Evolutionary conservation across 1,140 invertebrate genomes (phyloP).

Genomic region (Drosophila miranda): DNA sequence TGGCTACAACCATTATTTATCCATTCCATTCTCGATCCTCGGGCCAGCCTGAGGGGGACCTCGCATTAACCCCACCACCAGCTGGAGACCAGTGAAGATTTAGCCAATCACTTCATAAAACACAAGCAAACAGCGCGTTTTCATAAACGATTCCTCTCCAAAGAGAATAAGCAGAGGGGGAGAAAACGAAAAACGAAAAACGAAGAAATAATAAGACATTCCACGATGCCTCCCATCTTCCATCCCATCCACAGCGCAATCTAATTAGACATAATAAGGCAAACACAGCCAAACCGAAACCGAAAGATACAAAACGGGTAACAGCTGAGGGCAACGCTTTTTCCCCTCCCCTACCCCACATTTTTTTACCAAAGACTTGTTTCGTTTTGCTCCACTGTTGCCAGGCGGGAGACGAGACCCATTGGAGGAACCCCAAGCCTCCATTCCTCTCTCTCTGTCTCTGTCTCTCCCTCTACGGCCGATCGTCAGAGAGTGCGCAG

Average conservation of each 20-base stretch:
- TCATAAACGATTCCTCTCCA: constrained; percentile 32
- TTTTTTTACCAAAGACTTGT: constrained; percentile 45
- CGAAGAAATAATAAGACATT: constrained; percentile 33
- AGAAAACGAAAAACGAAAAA: constrained; percentile 19
- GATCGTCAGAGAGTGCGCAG: constrained; percentile 32
- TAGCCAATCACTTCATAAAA: constrained; percentile 43
- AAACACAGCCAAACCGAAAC: constrained; percentile 17
- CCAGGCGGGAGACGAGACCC: constrained; percentile 8
- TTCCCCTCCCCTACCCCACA: too few species aligned
- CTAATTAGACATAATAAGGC: constrained; percentile 79
- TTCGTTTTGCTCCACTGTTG: constrained; percentile 43
- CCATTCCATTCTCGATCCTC: constrained; percentile 7
- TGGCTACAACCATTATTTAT: neutral
- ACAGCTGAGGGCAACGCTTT: constrained; percentile 44
- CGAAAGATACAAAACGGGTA: too few species aligned
- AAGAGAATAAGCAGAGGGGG: constrained; percentile 10
- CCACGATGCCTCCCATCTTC: constrained; percentile 18
- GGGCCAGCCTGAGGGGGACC: neutral
- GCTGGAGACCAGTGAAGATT: constrained; percentile 6
- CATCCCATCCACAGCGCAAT: constrained; percentile 46
- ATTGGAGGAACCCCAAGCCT: neutral
- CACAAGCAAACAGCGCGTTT: constrained; percentile 25
- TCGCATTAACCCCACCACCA: constrained; percentile 29
- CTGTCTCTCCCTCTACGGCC: constrained; percentile 11
- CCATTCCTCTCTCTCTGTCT: neutral